Conservation (phyloP, 1,140 invertebrate genomes). For the Pseudomyrmex flavicornis region DNA sequence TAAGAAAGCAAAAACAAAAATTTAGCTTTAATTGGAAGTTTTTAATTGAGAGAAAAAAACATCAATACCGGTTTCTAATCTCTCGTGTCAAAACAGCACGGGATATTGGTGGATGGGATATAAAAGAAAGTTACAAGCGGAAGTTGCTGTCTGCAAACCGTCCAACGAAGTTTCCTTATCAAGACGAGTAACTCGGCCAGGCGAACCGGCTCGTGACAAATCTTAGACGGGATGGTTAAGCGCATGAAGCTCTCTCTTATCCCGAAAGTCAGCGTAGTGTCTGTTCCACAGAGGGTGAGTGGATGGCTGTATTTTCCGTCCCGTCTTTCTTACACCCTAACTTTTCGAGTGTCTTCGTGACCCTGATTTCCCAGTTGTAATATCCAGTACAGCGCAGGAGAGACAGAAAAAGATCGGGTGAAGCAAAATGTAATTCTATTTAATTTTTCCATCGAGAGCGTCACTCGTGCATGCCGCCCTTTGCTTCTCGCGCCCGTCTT, state of each 20-base stretch:
- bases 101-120: neutral
- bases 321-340: constrained; percentile 41
- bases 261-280: constrained; percentile 57
- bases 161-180: constrained; percentile 67
- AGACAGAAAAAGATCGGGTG: neutral
- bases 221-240: constrained; percentile 76
- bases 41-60: neutral
- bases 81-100: neutral
- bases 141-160: constrained; percentile 47
- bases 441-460: constrained; percentile 84
- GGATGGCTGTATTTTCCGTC: constrained; percentile 74
- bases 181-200: constrained; percentile 57
- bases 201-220: constrained; percentile 78
- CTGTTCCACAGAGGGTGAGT: constrained; percentile 43
- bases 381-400: constrained; percentile 41
- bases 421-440: constrained; percentile 84
- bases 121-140: constrained; percentile 47
- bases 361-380: constrained; percentile 64
- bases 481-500: constrained; percentile 56
- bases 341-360: constrained; percentile 51
- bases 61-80: neutral
- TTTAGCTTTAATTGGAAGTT: neutral
- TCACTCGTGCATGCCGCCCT: constrained; percentile 83
- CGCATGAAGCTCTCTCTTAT: constrained; percentile 77
- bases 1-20: neutral